Evolutionary conservation across 1,140 invertebrate species (phyloP), one percentile per base, ranked within the genome.

Genomic region (Drosophila equinoxialis): DNA sequence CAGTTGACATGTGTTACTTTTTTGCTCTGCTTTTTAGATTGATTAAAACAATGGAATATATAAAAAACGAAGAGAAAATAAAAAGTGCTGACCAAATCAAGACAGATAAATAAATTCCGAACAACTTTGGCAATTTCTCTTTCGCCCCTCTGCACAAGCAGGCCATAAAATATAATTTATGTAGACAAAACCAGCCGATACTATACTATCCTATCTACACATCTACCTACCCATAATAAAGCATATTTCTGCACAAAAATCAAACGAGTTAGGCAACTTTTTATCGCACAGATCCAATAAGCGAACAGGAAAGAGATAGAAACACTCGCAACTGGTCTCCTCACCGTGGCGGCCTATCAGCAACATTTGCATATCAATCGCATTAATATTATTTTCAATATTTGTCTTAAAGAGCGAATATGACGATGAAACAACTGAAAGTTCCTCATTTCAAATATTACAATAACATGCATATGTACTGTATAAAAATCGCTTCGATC

Each of bases 101-200:
- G 74, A 54, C 65, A 62, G 54, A 63, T 58, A 75, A 35, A 68
- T 74, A 58, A 65, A 61, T 59, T 58, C 30, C 58, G 55, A 66
- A 48, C 54, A 63, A 70, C 48, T 57, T n/a, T 11, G 30, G 23
- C 54, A 37, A 41, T 30, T 57, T 23, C 20, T 69, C 67, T 45
- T 20, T 51, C 45, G 45, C 17, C 20, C 45, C 45, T 71, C 71
- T 83, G 83, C 83, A 86, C 85, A 85, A 79, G 82, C 79, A 73
- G 66, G 66, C 77, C 74, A 87, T 87, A 89, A 89, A 89, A 84
- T 76, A 87, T 89, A 89, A 89, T 89, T 89, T 84, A 89, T 89
- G 64, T 80, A 23, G 10, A 39, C 17, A 65, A 51, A 72, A 62
- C 64, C 69, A 65, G 58, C 62, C 45, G 45, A 17, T 51, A 51